Conservation (phyloP, 2,113 vertebrate species). For the Noctilio leporinus region DNA sequence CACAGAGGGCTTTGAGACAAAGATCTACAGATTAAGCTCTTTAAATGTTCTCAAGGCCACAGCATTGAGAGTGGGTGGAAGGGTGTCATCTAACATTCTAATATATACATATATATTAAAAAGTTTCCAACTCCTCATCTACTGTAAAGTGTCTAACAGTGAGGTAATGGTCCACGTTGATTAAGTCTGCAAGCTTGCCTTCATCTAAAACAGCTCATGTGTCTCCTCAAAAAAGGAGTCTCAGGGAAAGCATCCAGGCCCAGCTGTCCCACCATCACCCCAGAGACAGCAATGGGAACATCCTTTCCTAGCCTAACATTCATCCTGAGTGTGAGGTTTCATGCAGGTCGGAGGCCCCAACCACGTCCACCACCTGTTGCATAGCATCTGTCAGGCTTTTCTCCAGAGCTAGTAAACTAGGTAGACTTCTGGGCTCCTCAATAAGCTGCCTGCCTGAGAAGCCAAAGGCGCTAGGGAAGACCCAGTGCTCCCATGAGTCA, state of each 20-base stretch:
- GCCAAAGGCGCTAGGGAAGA: conserved; percentile 48
- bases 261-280: conserved; percentile 65
- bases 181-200: conserved; percentile 53
- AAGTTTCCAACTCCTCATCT: conserved; percentile 61
- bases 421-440: conserved; percentile 21
- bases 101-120: conserved; percentile 19
- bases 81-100: neutral
- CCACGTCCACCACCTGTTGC: conserved; percentile 70
- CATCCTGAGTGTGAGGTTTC: conserved; percentile 63
- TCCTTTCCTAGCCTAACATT: conserved; percentile 59
- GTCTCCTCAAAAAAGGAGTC: conserved; percentile 56
- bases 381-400: conserved; percentile 73
- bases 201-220: conserved; percentile 41
- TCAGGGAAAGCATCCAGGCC: conserved; percentile 35
- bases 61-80: conserved; percentile 16
- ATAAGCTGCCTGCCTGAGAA: conserved; percentile 45
- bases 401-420: conserved; percentile 33
- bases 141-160: conserved; percentile 77
- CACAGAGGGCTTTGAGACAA: conserved; percentile 9
- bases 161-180: conserved; percentile 79
- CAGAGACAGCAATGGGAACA: conserved; percentile 58
- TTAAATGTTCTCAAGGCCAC: conserved; percentile 36
- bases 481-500: conserved; percentile 6
- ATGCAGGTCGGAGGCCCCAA: conserved; percentile 40
- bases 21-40: conserved; percentile 19